Evolutionary conservation across 1,140 invertebrate species (phyloP).

Genomic region (Pseudomyrmex concolor): DNA sequence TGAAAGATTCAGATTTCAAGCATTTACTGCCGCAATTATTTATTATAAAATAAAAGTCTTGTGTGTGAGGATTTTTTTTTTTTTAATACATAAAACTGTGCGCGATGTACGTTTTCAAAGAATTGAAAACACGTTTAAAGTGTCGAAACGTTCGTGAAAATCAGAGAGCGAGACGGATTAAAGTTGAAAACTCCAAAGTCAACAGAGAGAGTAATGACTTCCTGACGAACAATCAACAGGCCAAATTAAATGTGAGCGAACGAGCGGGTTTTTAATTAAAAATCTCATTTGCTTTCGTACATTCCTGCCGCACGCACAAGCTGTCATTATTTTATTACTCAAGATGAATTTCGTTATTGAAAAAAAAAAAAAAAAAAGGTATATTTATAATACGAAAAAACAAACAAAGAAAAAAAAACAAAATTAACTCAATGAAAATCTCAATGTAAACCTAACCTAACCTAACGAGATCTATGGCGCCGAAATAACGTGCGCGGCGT

Average conservation of each 20-base stretch:
- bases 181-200: slow-evolving; percentile 16
- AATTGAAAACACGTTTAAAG: neutral
- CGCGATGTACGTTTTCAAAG: slow-evolving; percentile 3
- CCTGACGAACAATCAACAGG: slow-evolving; percentile 25
- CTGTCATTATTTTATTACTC: slow-evolving; percentile 10
- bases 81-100: neutral
- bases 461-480: neutral
- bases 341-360: neutral
- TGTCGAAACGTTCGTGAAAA: neutral
- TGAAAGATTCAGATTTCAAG: too few species aligned
- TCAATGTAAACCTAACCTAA: too few species aligned
- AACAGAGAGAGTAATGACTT: slow-evolving; percentile 4
- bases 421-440: too few species aligned
- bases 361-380: neutral
- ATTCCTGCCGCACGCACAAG: slow-evolving; percentile 3
- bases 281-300: slow-evolving; percentile 29
- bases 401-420: too few species aligned
- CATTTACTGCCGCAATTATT: too few species aligned
- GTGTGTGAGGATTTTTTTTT: too few species aligned
- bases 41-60: too few species aligned
- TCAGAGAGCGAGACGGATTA: slow-evolving; percentile 15
- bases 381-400: neutral
- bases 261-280: slow-evolving; percentile 42
- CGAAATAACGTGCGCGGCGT: neutral
- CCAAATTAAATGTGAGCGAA: slow-evolving; percentile 13